A percentile compares a stretch with the other conserved stretches of the same genome.
phyloP scores from a whole-genome alignment of 2,888 invertebrate genomes.

The Scotopteryx bipunctaria region DNA sequence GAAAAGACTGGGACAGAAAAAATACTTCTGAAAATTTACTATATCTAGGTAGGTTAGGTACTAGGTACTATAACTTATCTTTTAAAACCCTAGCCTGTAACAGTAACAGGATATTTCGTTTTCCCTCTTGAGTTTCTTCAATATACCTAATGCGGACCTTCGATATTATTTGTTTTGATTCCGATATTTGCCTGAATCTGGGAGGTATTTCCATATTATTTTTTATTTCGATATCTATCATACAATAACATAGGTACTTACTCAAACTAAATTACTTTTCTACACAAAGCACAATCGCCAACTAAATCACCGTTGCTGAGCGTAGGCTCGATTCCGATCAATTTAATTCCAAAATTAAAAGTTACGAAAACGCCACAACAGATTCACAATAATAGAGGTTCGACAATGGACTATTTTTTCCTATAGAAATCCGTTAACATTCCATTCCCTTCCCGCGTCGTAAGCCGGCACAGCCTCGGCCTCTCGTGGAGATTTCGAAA shows the following conservation, averaged over 20 bases:
- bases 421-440: constrained; percentile 78
- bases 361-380: constrained; percentile 56
- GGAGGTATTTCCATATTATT: too few relatives aligned
- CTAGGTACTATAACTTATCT: too few relatives aligned
- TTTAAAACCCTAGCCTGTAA: too few relatives aligned
- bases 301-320: constrained; percentile 1
- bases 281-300: background rate
- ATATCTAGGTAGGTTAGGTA: background rate
- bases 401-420: constrained; percentile 74
- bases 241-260: background rate
- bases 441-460: constrained; percentile 71
- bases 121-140: too few relatives aligned
- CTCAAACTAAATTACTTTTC: constrained; percentile 2
- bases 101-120: too few relatives aligned
- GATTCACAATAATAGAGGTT: constrained; percentile 51
- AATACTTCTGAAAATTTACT: background rate
- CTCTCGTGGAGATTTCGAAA: constrained; percentile 79
- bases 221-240: background rate
- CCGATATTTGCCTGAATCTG: too few relatives aligned
- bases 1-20: background rate
- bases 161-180: too few relatives aligned
- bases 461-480: constrained; percentile 57
- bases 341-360: constrained; percentile 54
- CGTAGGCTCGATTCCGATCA: constrained; percentile 37
- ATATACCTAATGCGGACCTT: too few relatives aligned